Base-by-base conservation (phyloP, 2,797 vertebrate species). In the Chrosomus eos region DNA sequence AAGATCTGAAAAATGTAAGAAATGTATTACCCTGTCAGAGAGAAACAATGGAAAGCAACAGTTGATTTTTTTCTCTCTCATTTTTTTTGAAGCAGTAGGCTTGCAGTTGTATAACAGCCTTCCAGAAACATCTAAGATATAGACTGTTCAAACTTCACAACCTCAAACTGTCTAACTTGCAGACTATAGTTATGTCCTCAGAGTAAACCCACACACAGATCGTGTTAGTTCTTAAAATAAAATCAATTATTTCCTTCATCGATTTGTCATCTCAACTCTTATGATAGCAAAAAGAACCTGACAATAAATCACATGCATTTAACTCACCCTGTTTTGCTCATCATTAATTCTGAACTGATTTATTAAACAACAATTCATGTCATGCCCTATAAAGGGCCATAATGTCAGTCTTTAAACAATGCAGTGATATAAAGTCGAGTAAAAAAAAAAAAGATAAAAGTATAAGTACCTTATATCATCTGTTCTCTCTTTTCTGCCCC, bases 401-500 rank as follows among this genome's bases (percentile, higher is more conserved):
- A 81, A 31, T 26, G 33, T 28, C 68, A 81, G 33, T 81, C n/a
- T 60, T 58, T 26, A 82, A 62, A 19, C 36, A 72, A 21, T 62
- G n/a, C 36, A 82, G 5, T 38, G 19, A 62, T 9, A 40, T n/a
- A 72, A 48, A 72, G 14, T 48, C 5, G 23, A 31, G 38, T 23
- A 66, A 68, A 71, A 28, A 36, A 45, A 33, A 23, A 18, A 71
- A 60, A 70, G n/a, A 33, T 38, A 21, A 45, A 75, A 71, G 0
- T 48, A 21, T 28, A 75, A 64, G 0, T 84, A 87, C 87, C 87
- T 90, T 68, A 87, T 82, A 33, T 76, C 70, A 87, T 87, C 33
- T 33, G 73, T 66, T 84, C 53, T 77, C 51, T 81, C 40, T 33
- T 83, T 75, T 86, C 82, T 78, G 40, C 64, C 66, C 64, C 23